phyloP scores from a whole-genome alignment of 2,113 vertebrate genomes.

The Python bivittatus region DNA sequence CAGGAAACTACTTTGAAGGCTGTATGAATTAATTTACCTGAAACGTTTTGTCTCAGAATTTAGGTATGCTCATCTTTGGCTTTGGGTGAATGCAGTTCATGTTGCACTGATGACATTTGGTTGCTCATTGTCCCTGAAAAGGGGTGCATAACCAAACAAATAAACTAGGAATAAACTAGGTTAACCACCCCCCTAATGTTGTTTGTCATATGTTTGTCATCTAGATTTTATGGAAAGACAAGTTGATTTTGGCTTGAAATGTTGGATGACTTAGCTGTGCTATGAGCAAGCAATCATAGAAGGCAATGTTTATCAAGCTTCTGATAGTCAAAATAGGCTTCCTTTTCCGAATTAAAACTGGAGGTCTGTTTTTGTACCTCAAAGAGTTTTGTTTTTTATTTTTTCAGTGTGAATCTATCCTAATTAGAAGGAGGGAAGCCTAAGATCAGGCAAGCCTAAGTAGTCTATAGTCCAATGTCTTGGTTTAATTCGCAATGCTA shows the following conservation, averaged over 20 bases:
- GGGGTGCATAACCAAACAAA: neutral
- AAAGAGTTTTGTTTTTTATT: neutral
- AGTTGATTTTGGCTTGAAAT: neutral
- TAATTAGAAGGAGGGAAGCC: neutral
- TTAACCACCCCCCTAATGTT: neutral
- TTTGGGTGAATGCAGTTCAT: neutral
- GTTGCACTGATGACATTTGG: neutral
- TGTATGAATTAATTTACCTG: neutral
- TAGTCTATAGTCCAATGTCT: neutral
- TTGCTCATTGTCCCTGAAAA: neutral
- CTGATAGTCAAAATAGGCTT: neutral
- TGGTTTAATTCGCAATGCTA: neutral
- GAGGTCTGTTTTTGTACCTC: no score
- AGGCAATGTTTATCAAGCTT: neutral
- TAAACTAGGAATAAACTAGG: neutral
- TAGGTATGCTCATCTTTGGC: neutral
- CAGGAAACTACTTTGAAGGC: neutral
- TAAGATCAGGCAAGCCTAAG: neutral
- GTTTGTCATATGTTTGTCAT: neutral
- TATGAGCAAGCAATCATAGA: neutral
- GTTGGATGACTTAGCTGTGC: neutral
- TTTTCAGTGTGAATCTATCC: neutral
- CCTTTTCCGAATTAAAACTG: neutral
- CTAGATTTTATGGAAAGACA: neutral
- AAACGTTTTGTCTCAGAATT: neutral